Conservation (phyloP, 2,888 invertebrate genomes). For the Yponomeuta sedellus region DNA sequence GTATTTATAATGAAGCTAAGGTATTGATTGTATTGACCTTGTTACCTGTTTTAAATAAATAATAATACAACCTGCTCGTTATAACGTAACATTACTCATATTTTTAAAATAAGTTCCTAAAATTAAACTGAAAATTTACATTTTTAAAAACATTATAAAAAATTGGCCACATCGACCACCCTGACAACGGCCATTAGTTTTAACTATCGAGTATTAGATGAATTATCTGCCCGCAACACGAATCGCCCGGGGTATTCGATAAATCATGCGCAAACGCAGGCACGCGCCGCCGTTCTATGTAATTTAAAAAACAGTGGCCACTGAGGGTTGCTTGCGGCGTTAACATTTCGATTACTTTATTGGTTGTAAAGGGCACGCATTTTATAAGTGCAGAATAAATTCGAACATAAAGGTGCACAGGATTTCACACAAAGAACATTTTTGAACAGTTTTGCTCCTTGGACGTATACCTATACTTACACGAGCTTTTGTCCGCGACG, state of each 20-base stretch:
- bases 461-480: too few species aligned
- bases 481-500: too few species aligned
- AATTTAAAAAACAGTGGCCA: background rate
- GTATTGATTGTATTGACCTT: too few species aligned
- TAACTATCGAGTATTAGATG: constrained; percentile 2
- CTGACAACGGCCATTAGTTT: constrained; percentile 1
- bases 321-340: background rate
- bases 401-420: too few species aligned
- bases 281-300: background rate
- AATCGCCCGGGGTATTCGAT: constrained; percentile 10
- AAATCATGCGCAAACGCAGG: constrained; percentile 6
- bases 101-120: too few species aligned
- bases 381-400: background rate
- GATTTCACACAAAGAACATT: too few species aligned
- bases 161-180: constrained; percentile 3
- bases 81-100: too few species aligned
- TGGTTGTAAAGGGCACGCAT: constrained; percentile 4
- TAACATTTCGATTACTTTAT: background rate
- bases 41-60: too few species aligned
- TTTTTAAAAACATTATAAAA: background rate
- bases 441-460: too few species aligned
- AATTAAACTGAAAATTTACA: too few species aligned
- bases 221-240: background rate
- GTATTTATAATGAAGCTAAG: too few species aligned
- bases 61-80: too few species aligned